phyloP scores from a whole-genome alignment of 2,113 vertebrate genomes.

The Phrynocephalus versicolor region DNA sequence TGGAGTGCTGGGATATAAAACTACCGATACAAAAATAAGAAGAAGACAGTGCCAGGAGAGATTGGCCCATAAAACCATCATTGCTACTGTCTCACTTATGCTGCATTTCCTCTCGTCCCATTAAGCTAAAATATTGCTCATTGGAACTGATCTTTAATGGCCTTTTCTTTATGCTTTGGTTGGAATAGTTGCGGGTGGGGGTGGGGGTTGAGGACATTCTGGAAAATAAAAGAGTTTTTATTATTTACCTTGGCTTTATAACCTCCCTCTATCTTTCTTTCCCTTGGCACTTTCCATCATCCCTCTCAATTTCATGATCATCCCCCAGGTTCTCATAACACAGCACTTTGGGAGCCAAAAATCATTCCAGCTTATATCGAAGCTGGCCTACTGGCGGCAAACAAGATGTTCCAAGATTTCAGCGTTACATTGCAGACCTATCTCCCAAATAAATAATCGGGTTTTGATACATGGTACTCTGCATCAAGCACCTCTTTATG shows the following conservation, averaged over 20 bases:
- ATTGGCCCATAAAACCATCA: neutral
- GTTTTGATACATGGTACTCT: constrained; percentile 16
- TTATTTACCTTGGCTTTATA: constrained; percentile 39
- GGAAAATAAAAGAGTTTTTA: constrained; percentile 28
- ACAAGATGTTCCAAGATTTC: constrained; percentile 38
- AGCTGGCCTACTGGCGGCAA: constrained; percentile 40
- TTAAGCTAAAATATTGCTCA: constrained; percentile 54
- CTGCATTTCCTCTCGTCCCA: constrained; percentile 43
- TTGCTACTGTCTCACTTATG: constrained; percentile 43
- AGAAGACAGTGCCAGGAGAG: constrained; percentile 1
- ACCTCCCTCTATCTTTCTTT: constrained; percentile 37
- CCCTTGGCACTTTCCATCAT: constrained; percentile 8
- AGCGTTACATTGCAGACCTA: constrained; percentile 32
- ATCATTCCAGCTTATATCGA: constrained; percentile 7
- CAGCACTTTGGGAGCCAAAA: constrained; percentile 26
- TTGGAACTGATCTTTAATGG: constrained; percentile 46
- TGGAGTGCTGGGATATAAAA: constrained; percentile 36
- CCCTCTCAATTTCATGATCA: constrained; percentile 14
- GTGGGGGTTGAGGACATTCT: constrained; percentile 2
- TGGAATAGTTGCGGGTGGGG: neutral
- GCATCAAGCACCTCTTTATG: constrained; percentile 35
- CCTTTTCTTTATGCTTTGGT: neutral
- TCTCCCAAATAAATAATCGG: constrained; percentile 32
- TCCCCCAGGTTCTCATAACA: neutral
- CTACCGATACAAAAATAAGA: neutral